Base-by-base conservation (phyloP, 2,888 invertebrate species). In the Campopleginae sp. region DNA sequence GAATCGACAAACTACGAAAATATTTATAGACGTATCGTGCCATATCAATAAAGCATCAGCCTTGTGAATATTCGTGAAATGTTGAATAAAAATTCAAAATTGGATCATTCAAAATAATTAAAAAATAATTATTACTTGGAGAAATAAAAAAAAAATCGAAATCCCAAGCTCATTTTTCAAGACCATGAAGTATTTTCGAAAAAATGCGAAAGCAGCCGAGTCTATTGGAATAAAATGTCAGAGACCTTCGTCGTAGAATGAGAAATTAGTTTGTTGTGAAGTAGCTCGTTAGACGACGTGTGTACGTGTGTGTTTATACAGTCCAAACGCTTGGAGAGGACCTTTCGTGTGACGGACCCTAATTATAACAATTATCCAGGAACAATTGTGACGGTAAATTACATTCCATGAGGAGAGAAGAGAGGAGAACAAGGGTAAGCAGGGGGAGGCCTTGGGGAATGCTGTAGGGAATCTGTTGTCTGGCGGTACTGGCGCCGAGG, bases 311-410 rank as follows among this genome's bases (percentile, higher is more conserved):
- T 42, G 51, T 65, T 48, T 65, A 65, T 51, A 65, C 12, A 74
- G 84, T 68, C 61, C 48, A 66, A 84, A 77, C 66, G 42, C 66
- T 44, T 65, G 23, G 42, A 23, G 12, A 46, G 61, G 75, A 76
- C 58, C 84, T 80, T 80, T 71, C 84, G 77, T 80, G 77, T 72
- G 84, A 80, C 75, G 82, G 72, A 82, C 81, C 88, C 86, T 89
- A 89, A 91, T 91, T 90, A 90, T 90, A 89, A 89, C 89, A 89
- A 90, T 91, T 90, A 89, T 90, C 86, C 88, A 79, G 80, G 89
- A 84, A 89, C 89, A 89, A 90, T 90, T 89, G 89, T 87, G 87
- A 89, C 87, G 89, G 88, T 90, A 88, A 90, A 90, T 89, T 91
- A 88, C 89, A 89, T 88, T 88, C 87, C 86, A 86, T 79, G 77